Conservation (phyloP, 2,888 invertebrate species). For the Agrypnus murinus region DNA sequence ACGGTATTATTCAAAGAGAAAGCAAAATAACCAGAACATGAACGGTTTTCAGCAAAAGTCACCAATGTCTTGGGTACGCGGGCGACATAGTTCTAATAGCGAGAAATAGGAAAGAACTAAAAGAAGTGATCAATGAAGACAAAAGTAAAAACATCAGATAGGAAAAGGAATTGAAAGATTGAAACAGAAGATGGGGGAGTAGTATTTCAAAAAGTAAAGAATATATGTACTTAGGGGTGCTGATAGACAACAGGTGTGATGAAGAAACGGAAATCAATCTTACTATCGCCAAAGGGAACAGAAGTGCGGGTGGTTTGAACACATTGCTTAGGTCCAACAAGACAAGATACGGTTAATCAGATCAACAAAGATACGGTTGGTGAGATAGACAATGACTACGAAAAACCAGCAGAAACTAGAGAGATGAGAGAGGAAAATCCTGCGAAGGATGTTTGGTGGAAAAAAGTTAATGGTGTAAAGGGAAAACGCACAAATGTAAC, state of each 20-base stretch:
- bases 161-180: slow-evolving; percentile 11
- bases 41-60: slow-evolving; percentile 21
- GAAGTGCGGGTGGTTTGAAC: slow-evolving; percentile 5
- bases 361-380: slow-evolving; percentile 9
- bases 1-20: slow-evolving; percentile 19
- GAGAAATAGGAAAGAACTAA: slow-evolving; percentile 14
- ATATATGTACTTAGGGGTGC: slow-evolving; percentile 18
- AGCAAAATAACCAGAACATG: neutral
- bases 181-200: slow-evolving; percentile 20
- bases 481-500: neutral
- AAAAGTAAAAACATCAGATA: slow-evolving; percentile 18
- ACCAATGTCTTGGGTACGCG: slow-evolving; percentile 17
- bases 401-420: slow-evolving; percentile 19
- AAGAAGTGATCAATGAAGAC: slow-evolving; percentile 22
- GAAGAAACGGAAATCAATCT: slow-evolving; percentile 24
- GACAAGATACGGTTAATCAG: slow-evolving; percentile 22
- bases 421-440: slow-evolving; percentile 8
- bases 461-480: slow-evolving; percentile 13
- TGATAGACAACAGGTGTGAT: slow-evolving; percentile 11
- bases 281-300: slow-evolving; percentile 1
- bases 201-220: slow-evolving; percentile 22
- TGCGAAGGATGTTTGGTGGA: slow-evolving; percentile 20
- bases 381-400: slow-evolving; percentile 6
- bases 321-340: slow-evolving; percentile 18
- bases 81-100: slow-evolving; percentile 13